Conservation (phyloP, 2,797 vertebrate species). For the Toxotes lorentzi region DNA sequence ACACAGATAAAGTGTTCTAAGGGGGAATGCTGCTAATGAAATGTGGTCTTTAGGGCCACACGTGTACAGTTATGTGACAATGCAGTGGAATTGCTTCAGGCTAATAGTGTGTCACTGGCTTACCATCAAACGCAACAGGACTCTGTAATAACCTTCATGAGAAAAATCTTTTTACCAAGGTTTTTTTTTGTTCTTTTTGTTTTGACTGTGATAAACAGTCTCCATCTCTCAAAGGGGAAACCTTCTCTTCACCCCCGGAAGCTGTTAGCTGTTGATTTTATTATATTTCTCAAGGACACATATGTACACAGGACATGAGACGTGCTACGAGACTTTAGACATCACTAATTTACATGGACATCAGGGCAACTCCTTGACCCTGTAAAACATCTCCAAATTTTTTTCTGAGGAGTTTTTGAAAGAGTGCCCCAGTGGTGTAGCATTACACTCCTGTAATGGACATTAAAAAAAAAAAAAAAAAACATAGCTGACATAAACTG, state of each 20-base stretch:
- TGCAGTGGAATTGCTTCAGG: slow-evolving; percentile 43
- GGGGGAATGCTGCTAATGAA: slow-evolving; percentile 71
- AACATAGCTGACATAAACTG: no score
- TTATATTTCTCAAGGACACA: slow-evolving; percentile 21
- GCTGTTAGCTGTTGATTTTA: background rate
- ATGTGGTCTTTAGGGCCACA: slow-evolving; percentile 65
- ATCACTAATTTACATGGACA: background rate
- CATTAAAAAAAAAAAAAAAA: no score
- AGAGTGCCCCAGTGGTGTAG: background rate
- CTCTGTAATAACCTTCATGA: slow-evolving; percentile 21
- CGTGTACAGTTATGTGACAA: slow-evolving; percentile 58
- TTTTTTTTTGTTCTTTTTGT: background rate
- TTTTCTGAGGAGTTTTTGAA: background rate
- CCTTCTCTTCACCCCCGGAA: slow-evolving; percentile 1
- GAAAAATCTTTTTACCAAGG: background rate
- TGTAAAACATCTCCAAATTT: background rate
- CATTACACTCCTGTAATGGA: background rate
- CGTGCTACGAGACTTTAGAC: background rate
- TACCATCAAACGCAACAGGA: slow-evolving; percentile 31
- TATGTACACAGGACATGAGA: background rate
- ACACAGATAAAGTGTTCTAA: slow-evolving; percentile 66
- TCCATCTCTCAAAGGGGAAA: slow-evolving; percentile 12
- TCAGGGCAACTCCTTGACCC: background rate
- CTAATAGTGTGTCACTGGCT: slow-evolving; percentile 55
- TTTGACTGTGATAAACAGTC: slow-evolving; percentile 15